These are phyloP conservation scores for Amphipoea oculea DNA, from an alignment of 2,888 invertebrate genomes.

Conservation along the genomic window DNA sequence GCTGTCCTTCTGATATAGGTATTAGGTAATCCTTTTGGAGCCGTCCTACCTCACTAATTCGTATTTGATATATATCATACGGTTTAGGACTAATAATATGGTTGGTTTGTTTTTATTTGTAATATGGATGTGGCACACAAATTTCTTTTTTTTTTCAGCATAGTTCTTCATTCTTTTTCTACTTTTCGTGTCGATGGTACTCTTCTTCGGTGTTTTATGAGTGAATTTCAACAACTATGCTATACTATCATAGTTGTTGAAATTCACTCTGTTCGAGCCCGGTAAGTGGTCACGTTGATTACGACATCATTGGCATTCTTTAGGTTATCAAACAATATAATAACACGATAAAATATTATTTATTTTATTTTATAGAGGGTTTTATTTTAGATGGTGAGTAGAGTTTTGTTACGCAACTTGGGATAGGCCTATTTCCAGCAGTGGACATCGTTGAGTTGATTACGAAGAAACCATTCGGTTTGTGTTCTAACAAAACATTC, in stretches of 20 bases:
- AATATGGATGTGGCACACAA: background rate
- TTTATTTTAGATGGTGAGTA: background rate
- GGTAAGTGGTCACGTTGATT: no score
- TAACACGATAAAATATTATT: no score
- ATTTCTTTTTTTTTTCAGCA: background rate
- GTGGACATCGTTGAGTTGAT: background rate
- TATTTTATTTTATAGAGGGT: no score
- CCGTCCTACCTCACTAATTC: slow-evolving; percentile 15
- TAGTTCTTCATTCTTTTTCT: background rate
- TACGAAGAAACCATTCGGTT: background rate
- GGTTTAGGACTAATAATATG: background rate
- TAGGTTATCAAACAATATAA: no score
- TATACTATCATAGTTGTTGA: no score
- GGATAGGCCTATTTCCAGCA: no score
- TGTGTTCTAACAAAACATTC: no score
- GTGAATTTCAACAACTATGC: no score
- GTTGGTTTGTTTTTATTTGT: slow-evolving; percentile 2
- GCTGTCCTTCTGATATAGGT: slow-evolving; percentile 37
- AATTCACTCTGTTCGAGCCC: no score
- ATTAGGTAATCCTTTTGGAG: slow-evolving; percentile 40
- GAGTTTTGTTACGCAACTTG: background rate
- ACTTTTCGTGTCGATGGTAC: background rate
- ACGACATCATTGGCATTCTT: no score
- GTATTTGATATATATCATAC: slow-evolving; percentile 41
- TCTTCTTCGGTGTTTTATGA: no score